Percentiles rank a stretch among this genome's conserved stretches.
These are phyloP conservation scores for Drosophila prolongata DNA, from an alignment of 2,888 invertebrate species.

Conservation along the genomic window DNA sequence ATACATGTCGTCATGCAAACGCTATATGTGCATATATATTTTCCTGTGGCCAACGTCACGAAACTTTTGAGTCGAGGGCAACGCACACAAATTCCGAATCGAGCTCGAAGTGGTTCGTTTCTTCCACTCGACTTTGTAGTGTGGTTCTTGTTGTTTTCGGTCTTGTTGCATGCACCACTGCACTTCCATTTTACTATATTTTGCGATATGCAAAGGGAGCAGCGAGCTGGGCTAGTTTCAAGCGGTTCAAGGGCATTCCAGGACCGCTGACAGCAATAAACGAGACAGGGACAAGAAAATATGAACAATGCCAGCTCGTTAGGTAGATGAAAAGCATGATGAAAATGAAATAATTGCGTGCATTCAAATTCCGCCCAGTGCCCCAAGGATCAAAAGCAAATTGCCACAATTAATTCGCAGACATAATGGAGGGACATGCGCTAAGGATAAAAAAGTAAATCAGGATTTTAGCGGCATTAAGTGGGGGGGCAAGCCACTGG, in stretches of 20 bases:
- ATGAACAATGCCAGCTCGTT: slow-evolving; percentile 55
- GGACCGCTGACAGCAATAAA: slow-evolving; percentile 33
- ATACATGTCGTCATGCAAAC: slow-evolving; percentile 25
- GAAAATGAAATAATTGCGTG: slow-evolving; percentile 49
- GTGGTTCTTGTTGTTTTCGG: slow-evolving; percentile 39
- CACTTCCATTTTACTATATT: slow-evolving; percentile 63
- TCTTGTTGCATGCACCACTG: slow-evolving; percentile 69
- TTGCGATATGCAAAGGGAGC: slow-evolving; percentile 38
- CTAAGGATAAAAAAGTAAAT: slow-evolving; percentile 40
- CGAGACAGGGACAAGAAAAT: slow-evolving; percentile 38
- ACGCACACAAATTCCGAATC: slow-evolving; percentile 30
- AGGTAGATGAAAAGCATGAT: slow-evolving; percentile 48
- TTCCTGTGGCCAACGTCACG: slow-evolving; percentile 36
- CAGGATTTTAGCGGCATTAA: slow-evolving; percentile 33
- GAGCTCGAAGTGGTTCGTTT: slow-evolving; percentile 38
- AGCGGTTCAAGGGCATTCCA: slow-evolving; percentile 68
- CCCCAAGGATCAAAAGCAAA: slow-evolving; percentile 46
- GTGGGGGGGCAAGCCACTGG: slow-evolving; percentile 11
- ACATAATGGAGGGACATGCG: slow-evolving; percentile 39
- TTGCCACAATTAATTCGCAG: slow-evolving; percentile 47
- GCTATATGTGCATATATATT: slow-evolving; percentile 14
- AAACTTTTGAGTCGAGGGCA: slow-evolving; percentile 22
- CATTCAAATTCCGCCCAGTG: slow-evolving; percentile 41
- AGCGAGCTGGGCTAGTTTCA: slow-evolving; percentile 63
- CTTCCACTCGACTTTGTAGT: slow-evolving; percentile 36